A percentile compares a stretch with the other conserved stretches of the same genome.
phyloP scores from a whole-genome alignment of 92 coral and sea anemone species.

The Porites divaricata region DNA sequence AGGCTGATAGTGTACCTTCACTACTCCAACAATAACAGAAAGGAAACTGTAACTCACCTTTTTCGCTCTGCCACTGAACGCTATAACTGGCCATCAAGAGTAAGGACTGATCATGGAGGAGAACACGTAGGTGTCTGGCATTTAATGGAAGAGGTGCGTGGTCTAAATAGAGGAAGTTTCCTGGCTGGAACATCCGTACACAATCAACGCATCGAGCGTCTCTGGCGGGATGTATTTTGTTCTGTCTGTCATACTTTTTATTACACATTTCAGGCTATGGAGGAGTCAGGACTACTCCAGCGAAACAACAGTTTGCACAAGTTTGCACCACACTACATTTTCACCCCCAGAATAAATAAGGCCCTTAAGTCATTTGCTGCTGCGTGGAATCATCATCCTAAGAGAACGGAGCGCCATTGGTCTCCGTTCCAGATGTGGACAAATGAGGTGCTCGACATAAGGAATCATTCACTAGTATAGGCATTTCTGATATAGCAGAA shows the following conservation, averaged over 20 bases:
- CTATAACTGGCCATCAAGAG: slow-evolving; percentile 21
- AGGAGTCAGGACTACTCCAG: slow-evolving; percentile 47
- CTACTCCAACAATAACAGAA: slow-evolving; percentile 3
- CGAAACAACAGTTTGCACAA: slow-evolving; percentile 40
- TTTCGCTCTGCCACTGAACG: too few species aligned
- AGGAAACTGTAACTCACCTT: too few species aligned
- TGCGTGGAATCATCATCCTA: slow-evolving; percentile 67
- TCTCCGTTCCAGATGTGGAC: slow-evolving; percentile 56
- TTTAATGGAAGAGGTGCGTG: slow-evolving; percentile 52
- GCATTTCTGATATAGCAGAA: slow-evolving; percentile 24
- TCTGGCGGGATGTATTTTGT: slow-evolving; percentile 70
- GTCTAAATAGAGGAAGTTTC: slow-evolving; percentile 55
- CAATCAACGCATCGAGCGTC: slow-evolving; percentile 54
- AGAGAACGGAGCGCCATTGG: slow-evolving; percentile 62
- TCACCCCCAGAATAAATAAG: slow-evolving; percentile 58
- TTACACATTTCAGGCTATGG: slow-evolving; percentile 57
- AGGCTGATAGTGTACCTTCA: not conserved
- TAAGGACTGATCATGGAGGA: slow-evolving; percentile 69
- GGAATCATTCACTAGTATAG: slow-evolving; percentile 14
- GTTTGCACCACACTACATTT: slow-evolving; percentile 61
- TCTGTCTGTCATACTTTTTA: slow-evolving; percentile 56
- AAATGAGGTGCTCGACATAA: slow-evolving; percentile 55
- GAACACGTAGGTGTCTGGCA: slow-evolving; percentile 63
- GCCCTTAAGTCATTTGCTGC: slow-evolving; percentile 46
- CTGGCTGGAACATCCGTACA: slow-evolving; percentile 56